A percentile compares a stretch with the other conserved stretches of the same genome.
Evolutionary conservation across 2,113 vertebrate species (phyloP).

Genomic region (Meriones unguiculatus): DNA sequence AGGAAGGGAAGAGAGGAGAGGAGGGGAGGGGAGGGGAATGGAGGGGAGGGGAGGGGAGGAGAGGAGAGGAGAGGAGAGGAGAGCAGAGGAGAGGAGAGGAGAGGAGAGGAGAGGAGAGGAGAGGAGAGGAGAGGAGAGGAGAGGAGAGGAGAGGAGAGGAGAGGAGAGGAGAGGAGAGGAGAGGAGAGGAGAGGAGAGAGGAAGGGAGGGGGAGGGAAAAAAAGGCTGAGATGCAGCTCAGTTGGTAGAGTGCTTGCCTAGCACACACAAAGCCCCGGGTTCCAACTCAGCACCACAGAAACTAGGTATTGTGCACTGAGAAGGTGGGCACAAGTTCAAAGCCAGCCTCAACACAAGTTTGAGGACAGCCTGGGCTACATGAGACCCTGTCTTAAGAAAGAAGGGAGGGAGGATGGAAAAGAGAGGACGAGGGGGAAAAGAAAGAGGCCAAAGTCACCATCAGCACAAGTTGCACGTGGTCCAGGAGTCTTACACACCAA

Average conservation of each 20-base stretch:
- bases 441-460: not conserved
- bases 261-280: not conserved
- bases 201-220: fast-evolving
- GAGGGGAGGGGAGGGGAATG: too few species aligned
- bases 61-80: too few species aligned
- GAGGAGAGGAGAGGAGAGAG: fast-evolving
- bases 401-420: not conserved
- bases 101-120: too few species aligned
- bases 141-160: too few species aligned
- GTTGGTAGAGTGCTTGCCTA: not conserved
- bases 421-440: not conserved
- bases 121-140: too few species aligned
- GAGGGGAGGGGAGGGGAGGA: too few species aligned
- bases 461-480: not conserved
- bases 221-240: not conserved
- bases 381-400: not conserved
- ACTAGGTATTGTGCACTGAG: too few species aligned
- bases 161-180: too few species aligned
- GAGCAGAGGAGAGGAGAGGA: too few species aligned
- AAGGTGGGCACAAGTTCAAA: not conserved
- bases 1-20: too few species aligned
- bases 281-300: not conserved
- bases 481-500: not conserved
- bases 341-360: not conserved
- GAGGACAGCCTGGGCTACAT: not conserved